phyloP scores from a whole-genome alignment of 2,888 invertebrate species.

The Zaprionus bogoriensis region DNA sequence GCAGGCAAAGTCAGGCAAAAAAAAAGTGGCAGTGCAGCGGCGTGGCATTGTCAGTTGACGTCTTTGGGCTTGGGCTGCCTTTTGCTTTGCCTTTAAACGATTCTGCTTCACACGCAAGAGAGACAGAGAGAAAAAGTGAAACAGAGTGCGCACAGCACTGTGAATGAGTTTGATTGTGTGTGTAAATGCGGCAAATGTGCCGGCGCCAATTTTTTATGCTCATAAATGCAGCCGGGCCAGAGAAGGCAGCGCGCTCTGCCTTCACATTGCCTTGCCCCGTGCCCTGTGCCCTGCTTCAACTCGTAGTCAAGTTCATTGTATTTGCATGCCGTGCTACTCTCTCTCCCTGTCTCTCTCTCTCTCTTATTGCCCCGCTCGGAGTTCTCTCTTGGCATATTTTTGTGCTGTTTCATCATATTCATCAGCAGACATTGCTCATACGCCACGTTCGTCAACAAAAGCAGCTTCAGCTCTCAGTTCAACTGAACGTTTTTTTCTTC shows the following conservation, averaged over 20 bases:
- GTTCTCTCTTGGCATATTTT: conserved; percentile 58
- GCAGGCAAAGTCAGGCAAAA: conserved; percentile 13
- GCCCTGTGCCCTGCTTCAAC: neutral
- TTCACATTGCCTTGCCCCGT: neutral
- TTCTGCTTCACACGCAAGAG: conserved; percentile 28
- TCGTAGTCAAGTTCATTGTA: conserved; percentile 67
- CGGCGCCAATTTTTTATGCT: conserved; percentile 71
- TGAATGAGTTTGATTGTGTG: conserved; percentile 62
- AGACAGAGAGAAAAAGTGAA: neutral
- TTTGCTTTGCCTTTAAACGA: conserved; percentile 54
- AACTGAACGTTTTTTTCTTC: conserved; percentile 22
- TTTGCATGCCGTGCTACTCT: conserved; percentile 52
- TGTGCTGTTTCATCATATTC: conserved; percentile 80
- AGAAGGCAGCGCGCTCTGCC: neutral
- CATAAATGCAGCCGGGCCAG: conserved; percentile 64
- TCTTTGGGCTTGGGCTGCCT: conserved; percentile 33
- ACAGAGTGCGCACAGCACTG: conserved; percentile 1
- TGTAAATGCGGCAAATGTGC: conserved; percentile 71
- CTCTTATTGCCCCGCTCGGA: neutral
- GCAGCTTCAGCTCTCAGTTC: conserved; percentile 48
- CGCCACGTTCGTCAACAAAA: conserved; percentile 72
- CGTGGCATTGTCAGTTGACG: conserved; percentile 61
- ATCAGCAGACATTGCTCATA: conserved; percentile 72
- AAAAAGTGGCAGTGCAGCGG: conserved; percentile 39
- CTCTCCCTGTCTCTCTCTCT: conserved; percentile 1